Base-by-base conservation (phyloP, 2,113 vertebrate genomes). In the Pterophyllum scalare region DNA sequence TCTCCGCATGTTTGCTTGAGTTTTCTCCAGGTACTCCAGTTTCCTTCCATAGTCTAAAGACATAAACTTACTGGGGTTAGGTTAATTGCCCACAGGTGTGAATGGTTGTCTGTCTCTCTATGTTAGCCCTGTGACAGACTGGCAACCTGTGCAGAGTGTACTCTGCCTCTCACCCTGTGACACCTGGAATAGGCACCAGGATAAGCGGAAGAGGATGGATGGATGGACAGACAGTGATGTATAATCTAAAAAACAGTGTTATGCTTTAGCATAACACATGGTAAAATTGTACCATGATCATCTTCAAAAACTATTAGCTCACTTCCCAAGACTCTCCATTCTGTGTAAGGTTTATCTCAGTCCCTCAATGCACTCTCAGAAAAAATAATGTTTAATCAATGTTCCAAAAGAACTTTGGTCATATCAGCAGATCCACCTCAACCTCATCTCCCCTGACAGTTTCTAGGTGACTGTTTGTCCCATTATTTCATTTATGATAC, bases 331-430 rank as follows among this genome's bases (percentile, higher is more conserved):
- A 33, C 38, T 88, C 74, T 86, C 70, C 46, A 88, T 59, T 58
- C 9, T 31, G 3, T 78, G 20, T 6, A 65, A 3, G 12, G 22
- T 70, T 84, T 91, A 84, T 91, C 80, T 90, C 24, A 10, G 38
- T 56, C 31, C 81, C 84, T 86, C 65, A 82, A 74, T 58, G 33
- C 20, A 49, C 60, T 52, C 11, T 38, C 59, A 88, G 70, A 90
- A 85, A 87, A 93, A 93, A 92, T 91, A 92, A 82, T 84, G 87
- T 91, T 92, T 93, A 89, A 94, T 95, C 90, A 91, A 88, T 89
- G 84, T 89, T 89, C 67, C 26, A 38, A 79, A 82, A 79, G 81
- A 90, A 78, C 78, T 90, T 83, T 19, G 77, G 75, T 91, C 70
- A 75, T 82, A 92, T 94, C 93, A 93, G 90, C 92, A 90, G 86